These are phyloP conservation scores for Dascyllus trimaculatus DNA, from an alignment of 2,113 vertebrate species.

Conservation along the genomic window DNA sequence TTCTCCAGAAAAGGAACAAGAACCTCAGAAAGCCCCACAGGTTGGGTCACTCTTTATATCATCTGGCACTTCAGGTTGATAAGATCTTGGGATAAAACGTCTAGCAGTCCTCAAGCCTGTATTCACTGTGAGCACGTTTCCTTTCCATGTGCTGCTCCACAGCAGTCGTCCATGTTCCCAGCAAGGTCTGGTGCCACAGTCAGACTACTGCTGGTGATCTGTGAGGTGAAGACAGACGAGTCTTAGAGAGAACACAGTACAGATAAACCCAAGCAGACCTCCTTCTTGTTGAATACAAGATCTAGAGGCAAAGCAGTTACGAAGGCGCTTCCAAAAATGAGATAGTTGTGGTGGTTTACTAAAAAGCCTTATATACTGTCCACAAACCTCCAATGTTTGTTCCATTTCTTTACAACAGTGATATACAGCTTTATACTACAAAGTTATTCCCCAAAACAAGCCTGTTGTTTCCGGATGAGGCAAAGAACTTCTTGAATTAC, in stretches of 20 bases:
- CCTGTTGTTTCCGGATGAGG: no score
- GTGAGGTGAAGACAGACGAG: not conserved
- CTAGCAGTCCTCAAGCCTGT: not conserved
- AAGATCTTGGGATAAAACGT: not conserved
- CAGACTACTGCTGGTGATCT: conserved; percentile 43
- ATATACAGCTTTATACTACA: no score
- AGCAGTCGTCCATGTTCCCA: not conserved
- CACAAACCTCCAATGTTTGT: no score
- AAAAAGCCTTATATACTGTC: no score
- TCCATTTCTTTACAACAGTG: no score
- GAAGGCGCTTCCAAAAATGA: no score
- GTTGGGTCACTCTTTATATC: not conserved
- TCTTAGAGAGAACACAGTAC: not conserved
- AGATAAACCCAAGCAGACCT: not conserved
- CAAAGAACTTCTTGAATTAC: no score
- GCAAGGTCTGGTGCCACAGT: not conserved
- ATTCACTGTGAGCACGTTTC: not conserved
- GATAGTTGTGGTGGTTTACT: no score
- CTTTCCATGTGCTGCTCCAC: not conserved
- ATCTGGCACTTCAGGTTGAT: conserved; percentile 8
- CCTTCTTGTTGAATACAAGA: not conserved
- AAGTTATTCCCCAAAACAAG: no score
- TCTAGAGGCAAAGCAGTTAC: not conserved
- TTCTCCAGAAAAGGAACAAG: not conserved
- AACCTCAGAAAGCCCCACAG: not conserved